Evolutionary conservation across 2,797 vertebrate species (phyloP), one percentile per base, ranked within the genome.

Genomic region (Cossypha niveicapilla): DNA sequence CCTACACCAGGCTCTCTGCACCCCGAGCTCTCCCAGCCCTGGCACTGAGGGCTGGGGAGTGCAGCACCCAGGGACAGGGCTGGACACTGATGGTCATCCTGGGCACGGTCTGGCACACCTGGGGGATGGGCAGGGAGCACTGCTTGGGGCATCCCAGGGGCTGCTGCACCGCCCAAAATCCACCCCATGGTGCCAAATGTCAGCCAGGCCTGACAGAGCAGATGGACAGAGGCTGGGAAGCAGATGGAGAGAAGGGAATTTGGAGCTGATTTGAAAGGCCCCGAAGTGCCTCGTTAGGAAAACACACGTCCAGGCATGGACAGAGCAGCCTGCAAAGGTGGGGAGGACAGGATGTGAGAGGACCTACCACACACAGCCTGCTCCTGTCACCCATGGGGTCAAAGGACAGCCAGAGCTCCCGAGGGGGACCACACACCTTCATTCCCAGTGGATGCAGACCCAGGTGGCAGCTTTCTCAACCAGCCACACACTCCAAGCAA

Each of bases 81-180:
- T 23, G 57, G 50, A 48, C 74, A 39, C 39, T 1, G 22, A 34
- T 8, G 37, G 22, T 1, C 32, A 18, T 6, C 42, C 47, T 11
- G 41, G 32, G 17, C 81, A 10, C 0, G 0, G 35, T 3, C 48
- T 15, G 61, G 71, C 62, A 22, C n/a, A 23, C 9, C 4, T 3
- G 2, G 0, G 22, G 47, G 54, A 15, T 0, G 9, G 42, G 56
- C 27, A 44, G 21, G 0, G 3, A 56, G 23, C 0, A 0, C 57
- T 71, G 35, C 23, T 25, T 28, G 0, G 54, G 42, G 48, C 1
- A 0, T 13, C 53, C 47, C 53, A 28, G 48, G 1, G n/a, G 44
- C 25, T 78, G 45, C 48, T 54, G 10, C 65, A 35, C 35, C 0
- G n/a, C 62, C 11, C 0, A 13, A 61, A 56, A 88, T 37, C 37